Evolutionary conservation across 2,888 invertebrate species (phyloP).

Genomic region (Tyria jacobaeae): DNA sequence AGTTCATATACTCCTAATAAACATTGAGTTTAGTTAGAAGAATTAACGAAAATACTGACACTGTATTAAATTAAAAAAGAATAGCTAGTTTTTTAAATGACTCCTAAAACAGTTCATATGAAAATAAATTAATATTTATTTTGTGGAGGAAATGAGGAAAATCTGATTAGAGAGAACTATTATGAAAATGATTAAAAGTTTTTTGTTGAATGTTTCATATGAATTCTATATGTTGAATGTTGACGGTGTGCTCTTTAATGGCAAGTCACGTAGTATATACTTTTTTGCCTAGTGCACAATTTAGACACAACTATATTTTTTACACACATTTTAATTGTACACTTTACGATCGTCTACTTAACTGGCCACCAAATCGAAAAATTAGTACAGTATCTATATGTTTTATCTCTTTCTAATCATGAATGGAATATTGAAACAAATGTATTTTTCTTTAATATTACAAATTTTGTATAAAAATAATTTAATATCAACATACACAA

Average conservation of each 20-base stretch:
- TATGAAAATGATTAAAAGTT: neutral
- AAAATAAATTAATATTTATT: too few relatives aligned
- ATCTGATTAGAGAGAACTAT: neutral
- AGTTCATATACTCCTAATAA: too few relatives aligned
- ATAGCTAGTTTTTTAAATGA: too few relatives aligned
- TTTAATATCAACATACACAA: neutral
- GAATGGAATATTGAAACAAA: neutral
- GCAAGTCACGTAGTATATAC: constrained; percentile 24
- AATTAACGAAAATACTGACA: too few relatives aligned
- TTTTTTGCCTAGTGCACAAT: constrained; percentile 64
- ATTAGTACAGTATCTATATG: constrained; percentile 49
- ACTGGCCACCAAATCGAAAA: constrained; percentile 72
- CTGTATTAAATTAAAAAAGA: too few relatives aligned
- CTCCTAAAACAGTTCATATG: too few relatives aligned
- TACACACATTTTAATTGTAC: constrained; percentile 71
- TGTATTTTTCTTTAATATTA: neutral
- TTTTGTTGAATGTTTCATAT: constrained; percentile 8
- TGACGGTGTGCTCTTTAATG: neutral
- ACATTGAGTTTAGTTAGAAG: too few relatives aligned
- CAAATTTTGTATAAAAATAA: neutral
- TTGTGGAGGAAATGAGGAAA: too few relatives aligned
- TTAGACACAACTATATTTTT: constrained; percentile 65
- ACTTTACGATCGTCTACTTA: constrained; percentile 59
- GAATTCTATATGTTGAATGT: neutral
- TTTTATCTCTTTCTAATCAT: constrained; percentile 18